phyloP scores from a whole-genome alignment of 2,888 invertebrate species.

The Caenorhabditis zanzibari region DNA sequence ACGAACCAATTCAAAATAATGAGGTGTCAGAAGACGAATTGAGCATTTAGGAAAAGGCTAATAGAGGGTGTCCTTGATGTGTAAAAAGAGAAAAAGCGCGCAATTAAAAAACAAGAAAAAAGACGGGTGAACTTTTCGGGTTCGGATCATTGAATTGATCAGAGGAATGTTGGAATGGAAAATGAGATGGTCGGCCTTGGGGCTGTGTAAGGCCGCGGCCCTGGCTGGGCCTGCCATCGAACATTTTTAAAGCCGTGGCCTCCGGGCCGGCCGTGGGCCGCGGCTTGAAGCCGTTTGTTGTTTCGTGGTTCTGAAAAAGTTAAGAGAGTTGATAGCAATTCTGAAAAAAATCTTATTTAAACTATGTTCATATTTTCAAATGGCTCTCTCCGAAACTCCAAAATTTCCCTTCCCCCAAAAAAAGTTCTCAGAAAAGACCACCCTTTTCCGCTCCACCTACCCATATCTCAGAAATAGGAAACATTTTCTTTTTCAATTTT shows the following conservation, averaged over 20 bases:
- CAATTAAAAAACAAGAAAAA: slow-evolving; percentile 1
- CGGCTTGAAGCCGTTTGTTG: too few species aligned
- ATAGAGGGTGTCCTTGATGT: slow-evolving; percentile 11
- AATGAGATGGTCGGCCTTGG: too few species aligned
- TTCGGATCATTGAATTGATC: slow-evolving; percentile 14
- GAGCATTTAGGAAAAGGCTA: background rate
- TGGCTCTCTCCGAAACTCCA: too few species aligned
- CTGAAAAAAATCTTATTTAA: too few species aligned
- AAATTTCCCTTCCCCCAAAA: background rate
- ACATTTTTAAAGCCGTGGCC: too few species aligned
- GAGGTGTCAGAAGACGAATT: slow-evolving; percentile 2
- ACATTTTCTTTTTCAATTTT: background rate
- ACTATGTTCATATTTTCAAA: background rate
- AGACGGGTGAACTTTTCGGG: background rate
- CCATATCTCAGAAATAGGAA: slow-evolving; percentile 9
- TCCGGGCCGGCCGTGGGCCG: too few species aligned
- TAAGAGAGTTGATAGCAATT: too few species aligned
- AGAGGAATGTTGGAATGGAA: background rate
- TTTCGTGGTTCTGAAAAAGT: too few species aligned
- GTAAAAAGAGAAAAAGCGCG: background rate
- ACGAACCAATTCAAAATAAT: background rate
- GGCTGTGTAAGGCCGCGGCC: too few species aligned
- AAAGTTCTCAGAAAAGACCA: background rate
- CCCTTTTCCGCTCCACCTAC: background rate
- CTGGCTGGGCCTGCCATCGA: too few species aligned